Conservation (phyloP, 2,113 vertebrate species). For the Prionailurus bengalensis region DNA sequence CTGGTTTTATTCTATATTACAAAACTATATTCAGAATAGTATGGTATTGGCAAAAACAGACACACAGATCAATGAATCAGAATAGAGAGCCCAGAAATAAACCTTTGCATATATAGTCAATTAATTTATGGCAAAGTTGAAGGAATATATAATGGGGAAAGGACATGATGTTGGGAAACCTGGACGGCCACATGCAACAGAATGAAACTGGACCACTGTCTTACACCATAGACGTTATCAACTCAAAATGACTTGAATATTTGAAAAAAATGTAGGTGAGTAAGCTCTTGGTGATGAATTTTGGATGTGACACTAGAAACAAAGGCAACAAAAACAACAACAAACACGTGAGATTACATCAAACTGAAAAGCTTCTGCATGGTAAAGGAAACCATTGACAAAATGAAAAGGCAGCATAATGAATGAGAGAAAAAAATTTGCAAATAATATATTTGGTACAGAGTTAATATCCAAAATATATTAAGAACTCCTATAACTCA, state of each 20-base stretch:
- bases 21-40: not conserved
- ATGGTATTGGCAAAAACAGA: not conserved
- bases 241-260: not conserved
- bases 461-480: not conserved
- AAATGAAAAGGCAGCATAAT: not conserved
- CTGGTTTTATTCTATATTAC: not conserved
- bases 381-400: not conserved
- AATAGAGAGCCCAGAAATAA: not conserved
- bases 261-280: not conserved
- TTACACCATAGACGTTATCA: not conserved
- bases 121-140: not conserved
- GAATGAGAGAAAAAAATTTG: not conserved
- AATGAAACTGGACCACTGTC: not conserved
- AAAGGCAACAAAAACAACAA: not conserved
- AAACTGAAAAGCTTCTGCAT: not conserved
- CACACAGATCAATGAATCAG: not conserved
- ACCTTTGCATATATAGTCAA: not conserved
- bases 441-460: not conserved
- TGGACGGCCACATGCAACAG: not conserved
- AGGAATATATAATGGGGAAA: not conserved
- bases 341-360: not conserved
- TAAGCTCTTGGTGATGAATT: not conserved
- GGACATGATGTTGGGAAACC: not conserved
- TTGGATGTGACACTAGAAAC: not conserved
- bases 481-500: not conserved